These are phyloP conservation scores for Tachysurus vachellii DNA, from an alignment of 2,113 vertebrate genomes.

Conservation along the genomic window DNA sequence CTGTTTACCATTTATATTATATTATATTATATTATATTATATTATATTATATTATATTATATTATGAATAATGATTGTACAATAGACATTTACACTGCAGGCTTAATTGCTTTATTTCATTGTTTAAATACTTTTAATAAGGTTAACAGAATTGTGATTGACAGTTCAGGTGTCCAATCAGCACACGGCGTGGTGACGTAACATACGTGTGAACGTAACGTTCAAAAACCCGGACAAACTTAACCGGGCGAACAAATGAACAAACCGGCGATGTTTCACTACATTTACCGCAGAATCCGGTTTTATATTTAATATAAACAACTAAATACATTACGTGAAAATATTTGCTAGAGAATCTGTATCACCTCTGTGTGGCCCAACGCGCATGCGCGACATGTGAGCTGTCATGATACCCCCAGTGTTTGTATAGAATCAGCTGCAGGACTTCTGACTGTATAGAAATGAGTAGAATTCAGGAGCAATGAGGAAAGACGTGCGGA, in stretches of 20 bases:
- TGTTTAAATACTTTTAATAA: not conserved
- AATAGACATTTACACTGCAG: not conserved
- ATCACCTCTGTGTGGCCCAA: not conserved
- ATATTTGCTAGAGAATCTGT: not conserved
- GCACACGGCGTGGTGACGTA: not conserved
- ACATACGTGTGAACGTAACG: not conserved
- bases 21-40: too few relatives aligned
- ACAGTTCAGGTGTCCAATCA: not conserved
- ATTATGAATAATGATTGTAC: not conserved
- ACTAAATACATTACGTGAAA: not conserved
- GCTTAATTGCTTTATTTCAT: not conserved
- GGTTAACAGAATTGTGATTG: not conserved
- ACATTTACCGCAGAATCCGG: not conserved
- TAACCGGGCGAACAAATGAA: not conserved
- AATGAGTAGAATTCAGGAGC: constrained; percentile 49
- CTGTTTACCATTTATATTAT: not conserved
- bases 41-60: too few relatives aligned
- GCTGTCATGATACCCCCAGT: not conserved
- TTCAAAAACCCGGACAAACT: not conserved
- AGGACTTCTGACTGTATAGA: constrained; percentile 2
- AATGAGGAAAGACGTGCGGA: constrained; percentile 97
- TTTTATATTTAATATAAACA: not conserved
- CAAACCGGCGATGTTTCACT: not conserved
- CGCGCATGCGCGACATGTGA: constrained; percentile 6
- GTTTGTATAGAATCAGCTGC: not conserved